Conservation (phyloP, 2,888 invertebrate species). For the Catotricha subobsoleta region DNA sequence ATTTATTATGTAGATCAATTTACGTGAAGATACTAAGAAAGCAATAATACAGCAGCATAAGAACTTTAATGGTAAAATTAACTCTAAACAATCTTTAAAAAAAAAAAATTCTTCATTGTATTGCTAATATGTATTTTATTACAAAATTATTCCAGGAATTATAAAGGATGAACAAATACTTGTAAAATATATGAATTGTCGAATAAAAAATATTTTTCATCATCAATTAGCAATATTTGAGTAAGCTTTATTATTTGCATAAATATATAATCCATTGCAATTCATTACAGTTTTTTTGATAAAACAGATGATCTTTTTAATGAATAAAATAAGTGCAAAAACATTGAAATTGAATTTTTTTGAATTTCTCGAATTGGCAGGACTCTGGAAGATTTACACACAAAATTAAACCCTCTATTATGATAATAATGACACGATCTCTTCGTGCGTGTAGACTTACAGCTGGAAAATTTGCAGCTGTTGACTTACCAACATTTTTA, state of each 20-base stretch:
- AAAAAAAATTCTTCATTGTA: no score
- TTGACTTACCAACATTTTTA: slow-evolving; percentile 4
- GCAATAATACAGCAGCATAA: not conserved
- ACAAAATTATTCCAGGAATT: no score
- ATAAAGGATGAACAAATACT: not conserved
- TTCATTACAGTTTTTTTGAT: slow-evolving; percentile 1
- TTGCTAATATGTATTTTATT: no score
- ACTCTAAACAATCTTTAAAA: no score
- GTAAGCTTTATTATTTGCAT: not conserved
- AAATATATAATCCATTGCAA: not conserved
- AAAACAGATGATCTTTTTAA: not conserved
- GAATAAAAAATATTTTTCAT: not conserved
- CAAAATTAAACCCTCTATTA: not conserved
- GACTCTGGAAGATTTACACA: not conserved
- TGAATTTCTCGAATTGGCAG: slow-evolving; percentile 1
- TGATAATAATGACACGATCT: slow-evolving; percentile 1
- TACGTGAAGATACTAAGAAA: not conserved
- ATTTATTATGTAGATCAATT: not conserved
- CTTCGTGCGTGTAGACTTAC: not conserved
- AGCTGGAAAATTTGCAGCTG: slow-evolving; percentile 4
- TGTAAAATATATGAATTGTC: not conserved
- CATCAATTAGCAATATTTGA: slow-evolving; percentile 5
- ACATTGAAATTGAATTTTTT: no score
- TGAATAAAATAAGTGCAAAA: no score
- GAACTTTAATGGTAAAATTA: no score